Evolutionary conservation across 1,140 invertebrate genomes (phyloP).

Genomic region (Macrosteles quadrilineatus): DNA sequence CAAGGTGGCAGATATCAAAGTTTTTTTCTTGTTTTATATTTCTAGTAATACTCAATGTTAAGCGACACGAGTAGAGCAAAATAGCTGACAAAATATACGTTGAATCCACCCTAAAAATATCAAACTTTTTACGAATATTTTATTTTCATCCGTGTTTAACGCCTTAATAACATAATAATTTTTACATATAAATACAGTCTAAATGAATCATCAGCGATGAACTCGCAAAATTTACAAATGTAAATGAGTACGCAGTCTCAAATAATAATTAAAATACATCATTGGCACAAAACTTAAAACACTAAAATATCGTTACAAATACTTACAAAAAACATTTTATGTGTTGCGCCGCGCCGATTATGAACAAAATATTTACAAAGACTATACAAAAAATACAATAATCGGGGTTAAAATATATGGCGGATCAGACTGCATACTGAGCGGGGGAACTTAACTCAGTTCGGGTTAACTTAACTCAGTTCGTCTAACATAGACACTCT

Average conservation of each 20-base stretch:
- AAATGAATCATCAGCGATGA: no score
- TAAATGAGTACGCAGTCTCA: conserved; percentile 7
- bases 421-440: not conserved
- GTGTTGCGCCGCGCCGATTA: not conserved
- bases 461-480: not conserved
- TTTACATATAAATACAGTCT: no score
- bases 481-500: conserved; percentile 18
- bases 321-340: conserved; percentile 5
- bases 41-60: no score
- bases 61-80: no score
- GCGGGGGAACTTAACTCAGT: not conserved
- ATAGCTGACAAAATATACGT: no score
- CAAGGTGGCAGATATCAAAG: no score
- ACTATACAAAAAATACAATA: conserved; percentile 24
- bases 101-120: no score
- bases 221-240: no score
- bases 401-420: conserved; percentile 11
- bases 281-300: conserved; percentile 21
- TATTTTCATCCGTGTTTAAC: no score
- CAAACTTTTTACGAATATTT: no score
- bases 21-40: no score
- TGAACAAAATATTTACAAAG: conserved; percentile 12
- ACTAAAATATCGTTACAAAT: not conserved
- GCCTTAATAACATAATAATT: no score
- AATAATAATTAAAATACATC: conserved; percentile 8